A percentile compares a stretch with the other conserved stretches of the same genome.
phyloP scores from a whole-genome alignment of 2,797 vertebrate genomes.

The Semaprochilodus insignis region DNA sequence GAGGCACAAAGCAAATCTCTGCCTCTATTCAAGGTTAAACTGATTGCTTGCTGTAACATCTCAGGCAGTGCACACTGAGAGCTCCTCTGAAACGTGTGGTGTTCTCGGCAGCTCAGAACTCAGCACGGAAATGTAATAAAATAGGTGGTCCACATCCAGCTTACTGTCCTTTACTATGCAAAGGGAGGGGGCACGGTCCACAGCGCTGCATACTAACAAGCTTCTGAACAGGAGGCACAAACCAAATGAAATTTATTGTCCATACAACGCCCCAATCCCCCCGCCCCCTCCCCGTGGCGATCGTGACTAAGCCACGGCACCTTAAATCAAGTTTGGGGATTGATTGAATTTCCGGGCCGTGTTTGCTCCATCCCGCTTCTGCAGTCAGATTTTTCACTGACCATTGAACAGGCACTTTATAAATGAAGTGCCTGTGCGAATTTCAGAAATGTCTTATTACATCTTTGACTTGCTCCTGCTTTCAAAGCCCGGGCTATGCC shows the following conservation, averaged over 20 bases:
- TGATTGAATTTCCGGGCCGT: conserved; percentile 60
- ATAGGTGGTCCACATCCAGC: conserved; percentile 29
- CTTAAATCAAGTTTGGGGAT: conserved; percentile 63
- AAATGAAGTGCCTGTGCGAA: conserved; percentile 59
- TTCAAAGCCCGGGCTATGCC: conserved; percentile 9
- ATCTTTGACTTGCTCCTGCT: conserved; percentile 18
- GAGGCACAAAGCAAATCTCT: conserved; percentile 24
- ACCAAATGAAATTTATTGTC: conserved; percentile 50
- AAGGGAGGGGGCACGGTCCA: conserved; percentile 1
- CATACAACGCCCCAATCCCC: no score
- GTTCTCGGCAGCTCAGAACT: conserved; percentile 21
- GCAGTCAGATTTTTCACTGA: conserved; percentile 59
- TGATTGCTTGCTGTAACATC: conserved; percentile 34
- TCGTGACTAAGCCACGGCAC: conserved; percentile 56
- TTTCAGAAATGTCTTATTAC: conserved; percentile 56
- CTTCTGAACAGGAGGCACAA: conserved; percentile 34
- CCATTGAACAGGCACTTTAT: conserved; percentile 61
- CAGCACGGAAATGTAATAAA: conserved; percentile 23
- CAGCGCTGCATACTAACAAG: conserved; percentile 54
- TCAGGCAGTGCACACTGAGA: conserved; percentile 22
- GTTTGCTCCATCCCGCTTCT: conserved; percentile 32
- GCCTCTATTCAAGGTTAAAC: conserved; percentile 44
- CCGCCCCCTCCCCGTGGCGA: conserved; percentile 19
- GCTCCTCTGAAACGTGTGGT: conserved; percentile 14
- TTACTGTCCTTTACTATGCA: conserved; percentile 52